A percentile compares a stretch with the other conserved stretches of the same genome.
Conservation (phyloP, 2,113 vertebrate genomes). For the Neoarius graeffei region DNA sequence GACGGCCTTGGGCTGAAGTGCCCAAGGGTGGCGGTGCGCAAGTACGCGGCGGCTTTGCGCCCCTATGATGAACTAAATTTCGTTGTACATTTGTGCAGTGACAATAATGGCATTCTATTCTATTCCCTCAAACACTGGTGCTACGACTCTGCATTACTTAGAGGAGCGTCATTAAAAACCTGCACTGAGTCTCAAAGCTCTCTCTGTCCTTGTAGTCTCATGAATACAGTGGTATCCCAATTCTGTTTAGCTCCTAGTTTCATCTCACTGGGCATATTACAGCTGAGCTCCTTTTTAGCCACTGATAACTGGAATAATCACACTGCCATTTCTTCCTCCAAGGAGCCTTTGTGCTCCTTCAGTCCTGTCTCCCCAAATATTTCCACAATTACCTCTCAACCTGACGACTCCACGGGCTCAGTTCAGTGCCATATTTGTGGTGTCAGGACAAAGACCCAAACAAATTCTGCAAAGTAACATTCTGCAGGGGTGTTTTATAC, state of each 20-base stretch:
- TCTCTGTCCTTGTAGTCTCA: slow-evolving; percentile 42
- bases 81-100: too few species aligned
- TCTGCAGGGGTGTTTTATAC: slow-evolving; percentile 57
- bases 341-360: slow-evolving; percentile 49
- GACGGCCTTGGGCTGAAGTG: too few species aligned
- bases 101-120: slow-evolving; percentile 6
- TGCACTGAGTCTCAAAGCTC: slow-evolving; percentile 27
- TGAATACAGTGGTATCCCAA: slow-evolving; percentile 48
- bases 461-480: slow-evolving; percentile 58
- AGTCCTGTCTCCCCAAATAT: slow-evolving; percentile 39
- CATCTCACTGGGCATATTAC: slow-evolving; percentile 48
- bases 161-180: slow-evolving; percentile 53
- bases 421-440: slow-evolving; percentile 39
- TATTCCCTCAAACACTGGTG: slow-evolving; percentile 28
- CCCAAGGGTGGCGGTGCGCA: too few species aligned
- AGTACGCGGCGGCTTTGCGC: too few species aligned
- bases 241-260: slow-evolving; percentile 46
- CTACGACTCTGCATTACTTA: slow-evolving; percentile 36
- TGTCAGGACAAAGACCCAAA: slow-evolving; percentile 53
- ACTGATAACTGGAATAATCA: slow-evolving; percentile 61
- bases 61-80: too few species aligned
- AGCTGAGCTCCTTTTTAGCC: slow-evolving; percentile 44
- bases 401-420: slow-evolving; percentile 29
- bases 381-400: slow-evolving; percentile 41
- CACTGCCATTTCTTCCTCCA: slow-evolving; percentile 38